A percentile compares a stretch with the other conserved stretches of the same genome.
Evolutionary conservation across 2,888 invertebrate species (phyloP).

Genomic region (Pristionchus japonicus): DNA sequence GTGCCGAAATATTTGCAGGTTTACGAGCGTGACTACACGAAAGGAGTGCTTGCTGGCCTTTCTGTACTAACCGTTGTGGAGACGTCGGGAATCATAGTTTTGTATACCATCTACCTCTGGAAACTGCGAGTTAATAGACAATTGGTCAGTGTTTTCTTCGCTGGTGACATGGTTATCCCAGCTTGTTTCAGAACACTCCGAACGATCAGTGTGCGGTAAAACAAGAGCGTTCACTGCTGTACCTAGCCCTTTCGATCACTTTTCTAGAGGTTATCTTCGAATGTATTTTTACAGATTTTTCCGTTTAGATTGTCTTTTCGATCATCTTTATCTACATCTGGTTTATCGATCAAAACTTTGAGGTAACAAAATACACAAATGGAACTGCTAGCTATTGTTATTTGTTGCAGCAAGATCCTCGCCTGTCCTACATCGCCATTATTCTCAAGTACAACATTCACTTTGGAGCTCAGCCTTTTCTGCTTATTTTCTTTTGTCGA

Average conservation of each 20-base stretch:
- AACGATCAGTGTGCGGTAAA: not conserved
- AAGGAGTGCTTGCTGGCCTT: not conserved
- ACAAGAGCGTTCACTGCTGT: not conserved
- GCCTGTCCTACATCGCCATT: not conserved
- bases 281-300: not conserved
- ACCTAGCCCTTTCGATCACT: not conserved
- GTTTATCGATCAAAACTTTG: not conserved
- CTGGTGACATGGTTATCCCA: too few relatives aligned
- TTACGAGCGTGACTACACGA: not conserved
- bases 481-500: not conserved
- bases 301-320: not conserved
- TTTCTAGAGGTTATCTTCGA: too few relatives aligned
- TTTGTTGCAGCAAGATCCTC: not conserved
- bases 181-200: not conserved
- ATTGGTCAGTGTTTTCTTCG: not conserved
- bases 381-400: too few relatives aligned
- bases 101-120: not conserved
- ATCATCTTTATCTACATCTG: not conserved
- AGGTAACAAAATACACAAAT: not conserved
- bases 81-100: not conserved
- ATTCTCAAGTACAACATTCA: not conserved
- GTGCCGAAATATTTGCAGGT: not conserved
- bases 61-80: not conserved
- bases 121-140: not conserved
- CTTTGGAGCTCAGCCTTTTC: not conserved